These are phyloP conservation scores for Platichthys stellatus DNA, from an alignment of 2,113 vertebrate genomes.

Conservation along the genomic window DNA sequence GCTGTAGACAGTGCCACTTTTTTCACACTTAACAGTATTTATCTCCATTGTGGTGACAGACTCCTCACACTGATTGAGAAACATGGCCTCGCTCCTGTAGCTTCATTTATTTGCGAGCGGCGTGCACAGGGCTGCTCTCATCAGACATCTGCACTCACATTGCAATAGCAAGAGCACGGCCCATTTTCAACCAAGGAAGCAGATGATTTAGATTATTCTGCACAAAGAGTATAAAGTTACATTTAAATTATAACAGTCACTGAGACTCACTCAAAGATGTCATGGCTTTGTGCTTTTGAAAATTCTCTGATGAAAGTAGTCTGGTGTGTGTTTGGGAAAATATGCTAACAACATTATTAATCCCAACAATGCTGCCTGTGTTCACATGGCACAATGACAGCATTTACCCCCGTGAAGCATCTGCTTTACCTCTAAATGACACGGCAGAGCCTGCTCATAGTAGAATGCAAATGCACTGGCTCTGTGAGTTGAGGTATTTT, in stretches of 20 bases:
- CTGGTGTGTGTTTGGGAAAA: slow-evolving; percentile 36
- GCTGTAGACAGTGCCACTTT: slow-evolving; percentile 25
- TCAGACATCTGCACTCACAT: slow-evolving; percentile 50
- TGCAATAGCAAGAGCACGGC: slow-evolving; percentile 37
- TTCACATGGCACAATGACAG: slow-evolving; percentile 43
- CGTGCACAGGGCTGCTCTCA: slow-evolving; percentile 57
- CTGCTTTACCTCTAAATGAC: slow-evolving; percentile 25
- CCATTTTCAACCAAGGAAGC: slow-evolving; percentile 50
- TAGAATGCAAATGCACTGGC: slow-evolving; percentile 41
- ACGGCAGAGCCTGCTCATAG: slow-evolving; percentile 12
- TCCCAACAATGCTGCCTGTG: slow-evolving; percentile 40
- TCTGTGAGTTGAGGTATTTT: slow-evolving; percentile 50
- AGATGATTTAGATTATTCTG: slow-evolving; percentile 50
- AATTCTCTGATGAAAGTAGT: slow-evolving; percentile 22
- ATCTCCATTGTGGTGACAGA: slow-evolving; percentile 77
- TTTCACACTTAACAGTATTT: slow-evolving; percentile 59
- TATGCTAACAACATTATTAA: slow-evolving; percentile 48
- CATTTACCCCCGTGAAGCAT: slow-evolving; percentile 29
- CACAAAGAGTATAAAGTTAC: slow-evolving; percentile 1
- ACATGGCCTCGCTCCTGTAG: slow-evolving; percentile 71
- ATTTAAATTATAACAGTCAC: slow-evolving; percentile 25
- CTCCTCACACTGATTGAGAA: slow-evolving; percentile 78
- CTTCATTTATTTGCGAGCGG: slow-evolving; percentile 75
- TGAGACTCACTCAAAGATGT: slow-evolving; percentile 28
- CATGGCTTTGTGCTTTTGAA: slow-evolving; percentile 22